A percentile compares a stretch with the other conserved stretches of the same genome.
phyloP scores from a whole-genome alignment of 92 coral and sea anemone species.

The Bergia puertoricense region DNA sequence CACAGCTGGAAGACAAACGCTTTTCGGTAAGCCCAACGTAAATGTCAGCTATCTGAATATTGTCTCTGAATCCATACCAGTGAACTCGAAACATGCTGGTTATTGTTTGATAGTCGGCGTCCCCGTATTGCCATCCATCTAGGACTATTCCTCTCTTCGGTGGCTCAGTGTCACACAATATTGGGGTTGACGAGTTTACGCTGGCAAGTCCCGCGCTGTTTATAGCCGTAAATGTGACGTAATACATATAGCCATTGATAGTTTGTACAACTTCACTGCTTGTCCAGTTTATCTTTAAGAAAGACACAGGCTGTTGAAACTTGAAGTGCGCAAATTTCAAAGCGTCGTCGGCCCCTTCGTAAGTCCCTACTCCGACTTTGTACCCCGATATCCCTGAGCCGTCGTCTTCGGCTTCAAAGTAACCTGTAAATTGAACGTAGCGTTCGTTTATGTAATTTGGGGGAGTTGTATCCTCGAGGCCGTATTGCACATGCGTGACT shows the following conservation, averaged over 20 bases:
- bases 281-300: conserved; percentile 85
- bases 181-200: conserved; percentile 71
- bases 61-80: conserved; percentile 84
- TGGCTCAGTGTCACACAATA: conserved; percentile 78
- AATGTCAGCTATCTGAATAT: conserved; percentile 69
- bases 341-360: conserved; percentile 88
- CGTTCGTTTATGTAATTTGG: conserved; percentile 41
- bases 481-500: conserved; percentile 71
- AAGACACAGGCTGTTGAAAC: conserved; percentile 50
- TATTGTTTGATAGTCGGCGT: conserved; percentile 77
- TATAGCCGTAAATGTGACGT: conserved; percentile 71
- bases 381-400: conserved; percentile 74
- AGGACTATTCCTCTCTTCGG: conserved; percentile 74
- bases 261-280: conserved; percentile 38
- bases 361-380: conserved; percentile 86
- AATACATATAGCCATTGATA: conserved; percentile 78
- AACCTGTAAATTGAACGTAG: conserved; percentile 58
- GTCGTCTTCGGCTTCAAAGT: conserved; percentile 81
- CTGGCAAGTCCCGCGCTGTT: conserved; percentile 84
- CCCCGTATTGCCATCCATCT: conserved; percentile 93
- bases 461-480: conserved; percentile 56
- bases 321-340: conserved; percentile 43
- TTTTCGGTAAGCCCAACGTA: conserved; percentile 77
- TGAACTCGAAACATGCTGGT: conserved; percentile 82
- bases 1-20: conserved; percentile 58